Evolutionary conservation across 2,113 vertebrate genomes (phyloP).

Genomic region (Anser brachyrhynchus): DNA sequence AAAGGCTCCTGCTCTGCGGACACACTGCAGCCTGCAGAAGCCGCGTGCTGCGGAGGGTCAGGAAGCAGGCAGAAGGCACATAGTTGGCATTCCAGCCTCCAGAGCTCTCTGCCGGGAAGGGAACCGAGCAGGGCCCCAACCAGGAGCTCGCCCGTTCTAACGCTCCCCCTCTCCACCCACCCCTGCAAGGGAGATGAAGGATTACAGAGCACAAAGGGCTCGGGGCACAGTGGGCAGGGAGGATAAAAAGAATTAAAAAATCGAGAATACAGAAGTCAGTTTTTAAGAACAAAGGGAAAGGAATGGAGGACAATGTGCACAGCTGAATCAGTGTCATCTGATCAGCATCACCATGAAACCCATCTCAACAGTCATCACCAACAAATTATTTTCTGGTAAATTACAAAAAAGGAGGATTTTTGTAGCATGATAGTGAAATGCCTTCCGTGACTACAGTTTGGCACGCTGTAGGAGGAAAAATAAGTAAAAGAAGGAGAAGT

Average conservation of each 20-base stretch:
- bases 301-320: background rate
- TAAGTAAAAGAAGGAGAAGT: background rate
- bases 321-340: constrained; percentile 11
- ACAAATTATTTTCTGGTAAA: background rate
- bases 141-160: background rate
- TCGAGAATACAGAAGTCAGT: background rate
- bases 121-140: background rate
- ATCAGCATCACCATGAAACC: background rate
- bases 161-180: background rate
- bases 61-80: constrained; percentile 1
- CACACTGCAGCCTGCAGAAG: background rate
- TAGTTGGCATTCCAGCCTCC: constrained; percentile 58
- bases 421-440: background rate
- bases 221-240: too few relatives aligned
- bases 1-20: background rate
- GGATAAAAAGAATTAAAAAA: background rate
- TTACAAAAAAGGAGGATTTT: background rate
- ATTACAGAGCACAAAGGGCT: constrained; percentile 1
- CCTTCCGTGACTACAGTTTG: background rate
- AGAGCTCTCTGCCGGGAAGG: background rate
- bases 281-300: background rate
- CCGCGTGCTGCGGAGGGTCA: background rate
- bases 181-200: background rate
- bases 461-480: background rate
- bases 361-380: background rate